Evolutionary conservation across 2,888 invertebrate genomes (phyloP), one percentile per base, ranked within the genome.

Genomic region (Ophioninae sp.): DNA sequence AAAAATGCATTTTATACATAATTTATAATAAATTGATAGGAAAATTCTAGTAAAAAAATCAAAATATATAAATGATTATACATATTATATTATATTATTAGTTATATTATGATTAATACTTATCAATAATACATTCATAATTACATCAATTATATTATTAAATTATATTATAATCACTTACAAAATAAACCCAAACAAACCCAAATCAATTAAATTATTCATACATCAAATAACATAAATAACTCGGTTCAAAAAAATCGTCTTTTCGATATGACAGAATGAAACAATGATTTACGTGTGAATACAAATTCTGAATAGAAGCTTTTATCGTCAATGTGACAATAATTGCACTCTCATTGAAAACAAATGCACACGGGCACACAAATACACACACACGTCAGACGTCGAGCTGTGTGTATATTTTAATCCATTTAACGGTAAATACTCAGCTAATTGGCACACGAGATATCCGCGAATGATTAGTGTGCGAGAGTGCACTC

Each of bases 401-500:
- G 39, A 39, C 78, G 79, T 78, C 71, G 71, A 84, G 75, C 78
- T 59, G 64, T 37, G 64, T 22, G 78, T 65, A 67, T 51, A 56
- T 78, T 59, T 81, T 84, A 75, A 75, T 84, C 71, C 75, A 61
- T 75, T 79, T 84, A 84, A 84, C 83, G 83, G 83, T 81, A n/a
- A 78, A 79, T 75, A 61, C 71, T 37, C 41, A 41, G 71, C 81
- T 84, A 84, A 84, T 84, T 84, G 83, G 81, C 75, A 22, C 51
- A 51, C 37, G 67, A 78, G 83, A 78, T 81, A 81, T 75, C 22
- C 71, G 78, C 71, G 78, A 65, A 71, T 61, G 73, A 22, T 61
- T 69, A 64, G 79, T 72, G 65, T 68, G 77, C 61, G 58, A n/a
- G 69, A 37, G 64, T 59, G 13, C 58, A 65, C 7, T 56, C 37